phyloP scores from a whole-genome alignment of 2,797 vertebrate genomes.

The Craterocephalus amniculus region DNA sequence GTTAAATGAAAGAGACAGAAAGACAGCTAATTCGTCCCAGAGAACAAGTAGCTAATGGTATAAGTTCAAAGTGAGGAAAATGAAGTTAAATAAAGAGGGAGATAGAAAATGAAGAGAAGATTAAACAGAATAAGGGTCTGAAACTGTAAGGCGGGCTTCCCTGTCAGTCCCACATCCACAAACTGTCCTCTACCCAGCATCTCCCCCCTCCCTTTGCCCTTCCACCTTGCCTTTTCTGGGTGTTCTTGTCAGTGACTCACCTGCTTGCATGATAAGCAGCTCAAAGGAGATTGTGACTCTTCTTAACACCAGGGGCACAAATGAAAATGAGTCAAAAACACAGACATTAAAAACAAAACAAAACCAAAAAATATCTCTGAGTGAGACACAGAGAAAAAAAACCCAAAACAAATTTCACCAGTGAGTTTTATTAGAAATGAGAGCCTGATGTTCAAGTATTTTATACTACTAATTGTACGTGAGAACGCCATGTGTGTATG shows the following conservation, averaged over 20 bases:
- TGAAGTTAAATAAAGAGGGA: background rate
- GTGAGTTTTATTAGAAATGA: background rate
- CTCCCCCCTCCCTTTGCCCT: background rate
- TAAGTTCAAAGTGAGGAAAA: conserved; percentile 27
- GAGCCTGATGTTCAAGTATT: background rate
- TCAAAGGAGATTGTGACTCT: conserved; percentile 32
- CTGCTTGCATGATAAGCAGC: conserved; percentile 36
- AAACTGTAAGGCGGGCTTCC: background rate
- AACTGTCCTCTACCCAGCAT: background rate
- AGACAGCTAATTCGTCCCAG: conserved; percentile 69
- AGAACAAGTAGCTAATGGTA: conserved; percentile 40
- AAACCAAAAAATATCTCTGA: background rate
- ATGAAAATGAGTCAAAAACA: conserved; percentile 10
- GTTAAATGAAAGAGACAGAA: conserved; percentile 43
- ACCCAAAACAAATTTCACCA: background rate
- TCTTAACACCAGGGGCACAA: conserved; percentile 27
- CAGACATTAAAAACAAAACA: background rate
- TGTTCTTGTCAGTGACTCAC: conserved; percentile 62
- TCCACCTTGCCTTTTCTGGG: conserved; percentile 26
- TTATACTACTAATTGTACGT: background rate
- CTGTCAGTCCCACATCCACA: background rate
- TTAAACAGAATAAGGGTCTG: background rate
- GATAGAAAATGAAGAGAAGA: background rate
- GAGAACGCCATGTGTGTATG: conserved; percentile 24
- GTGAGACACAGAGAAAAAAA: background rate